These are phyloP conservation scores for Chydorus sphaericus DNA, from an alignment of 2,888 invertebrate genomes.

Conservation along the genomic window DNA sequence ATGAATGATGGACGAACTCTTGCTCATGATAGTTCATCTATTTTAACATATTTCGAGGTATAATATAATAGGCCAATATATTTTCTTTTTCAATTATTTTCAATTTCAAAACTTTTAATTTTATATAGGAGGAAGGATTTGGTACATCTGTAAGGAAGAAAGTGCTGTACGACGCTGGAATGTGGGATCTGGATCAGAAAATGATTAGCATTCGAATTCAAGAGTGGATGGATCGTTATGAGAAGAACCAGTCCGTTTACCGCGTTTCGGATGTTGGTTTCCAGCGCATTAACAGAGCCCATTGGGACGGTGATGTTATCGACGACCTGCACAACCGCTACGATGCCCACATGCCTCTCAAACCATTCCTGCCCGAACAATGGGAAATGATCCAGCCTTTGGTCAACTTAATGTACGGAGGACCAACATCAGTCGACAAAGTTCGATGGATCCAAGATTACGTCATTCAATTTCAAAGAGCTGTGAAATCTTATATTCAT, in stretches of 20 bases:
- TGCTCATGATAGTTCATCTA: background rate
- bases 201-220: background rate
- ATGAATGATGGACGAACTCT: background rate
- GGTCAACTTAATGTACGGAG: background rate
- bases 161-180: background rate
- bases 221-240: background rate
- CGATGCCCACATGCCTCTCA: background rate
- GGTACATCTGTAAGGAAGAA: background rate
- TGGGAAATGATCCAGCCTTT: background rate
- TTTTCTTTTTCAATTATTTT: too few species aligned
- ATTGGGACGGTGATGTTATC: background rate
- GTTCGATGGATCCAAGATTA: background rate
- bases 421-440: too few species aligned
- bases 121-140: background rate
- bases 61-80: background rate
- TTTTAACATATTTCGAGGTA: background rate
- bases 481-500: background rate
- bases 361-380: background rate
- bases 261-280: background rate
- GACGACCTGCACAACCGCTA: background rate
- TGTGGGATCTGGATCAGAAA: slow-evolving; percentile 2
- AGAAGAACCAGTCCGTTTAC: background rate
- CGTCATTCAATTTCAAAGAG: background rate
- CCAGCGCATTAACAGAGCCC: background rate
- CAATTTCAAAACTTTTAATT: too few species aligned